Evolutionary conservation across 2,888 invertebrate genomes (phyloP), one percentile per base, ranked within the genome.

Genomic region (Ectemnius continuus): DNA sequence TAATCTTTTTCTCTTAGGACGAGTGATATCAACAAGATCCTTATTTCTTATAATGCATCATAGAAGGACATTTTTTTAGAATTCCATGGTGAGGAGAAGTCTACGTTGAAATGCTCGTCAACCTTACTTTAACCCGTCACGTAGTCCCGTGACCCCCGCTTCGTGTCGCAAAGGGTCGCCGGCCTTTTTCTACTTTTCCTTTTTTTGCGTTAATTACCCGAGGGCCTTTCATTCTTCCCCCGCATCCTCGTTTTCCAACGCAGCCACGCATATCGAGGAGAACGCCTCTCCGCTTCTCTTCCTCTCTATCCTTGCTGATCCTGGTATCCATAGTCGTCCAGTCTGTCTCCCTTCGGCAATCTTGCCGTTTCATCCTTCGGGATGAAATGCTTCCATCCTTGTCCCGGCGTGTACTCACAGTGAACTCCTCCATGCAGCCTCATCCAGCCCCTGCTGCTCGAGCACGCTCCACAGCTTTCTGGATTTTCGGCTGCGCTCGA

Each of bases 221-320:
- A 13, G 20, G 58, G 13, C 61, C 61, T 67, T 72, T 64, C 67
- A 26, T 18, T 67, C 60, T 47, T 68, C 61, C 23, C 61, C 58
- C 48, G 61, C 57, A 60, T 46, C 23, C 61, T 74, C 61, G 67
- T 62, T 72, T 58, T 58, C 62, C 59, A 52, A 56, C 72, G 67
- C 72, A 76, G 60, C 69, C 62, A 59, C 63, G 68, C 68, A 67
- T 61, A 66, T 73, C 68, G 75, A 48, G 67, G 68, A 52, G 52
- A 14, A 52, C 52, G 5, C 4, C n/a, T 14, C 14, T 16, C 23
- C 23, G 23, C 3, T 23, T 23, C 23, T 23, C 23, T 23, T 23
- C 23, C 23, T 23, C 23, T 23, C 3, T 23, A 23, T 23, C 23
- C 23, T 23, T 23, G 0, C 2, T 23, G 23, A 23, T 23, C 23